phyloP scores from a whole-genome alignment of 2,113 vertebrate species.

The Fulica atra region DNA sequence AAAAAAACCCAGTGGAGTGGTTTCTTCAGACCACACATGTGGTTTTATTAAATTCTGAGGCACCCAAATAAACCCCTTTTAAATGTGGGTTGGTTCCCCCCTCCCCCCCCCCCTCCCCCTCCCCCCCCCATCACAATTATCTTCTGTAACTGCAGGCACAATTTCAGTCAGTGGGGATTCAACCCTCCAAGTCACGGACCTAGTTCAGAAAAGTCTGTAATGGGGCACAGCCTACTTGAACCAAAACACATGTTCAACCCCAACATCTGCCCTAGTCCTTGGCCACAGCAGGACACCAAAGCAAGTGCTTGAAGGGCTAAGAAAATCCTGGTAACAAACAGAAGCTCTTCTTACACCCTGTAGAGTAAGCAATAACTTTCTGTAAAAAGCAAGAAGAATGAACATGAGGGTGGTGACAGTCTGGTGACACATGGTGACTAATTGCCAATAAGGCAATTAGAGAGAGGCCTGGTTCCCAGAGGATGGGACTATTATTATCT shows the following conservation, averaged over 20 bases:
- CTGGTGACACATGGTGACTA: conserved; percentile 35
- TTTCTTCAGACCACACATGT: not conserved
- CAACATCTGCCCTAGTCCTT: not conserved
- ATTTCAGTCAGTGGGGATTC: not conserved
- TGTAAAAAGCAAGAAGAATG: conserved; percentile 46
- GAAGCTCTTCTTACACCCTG: not conserved
- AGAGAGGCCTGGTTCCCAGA: conserved; percentile 45
- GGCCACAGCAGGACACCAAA: not conserved
- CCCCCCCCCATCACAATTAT: not conserved
- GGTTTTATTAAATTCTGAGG: not conserved
- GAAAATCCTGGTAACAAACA: conserved; percentile 10
- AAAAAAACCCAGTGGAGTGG: not conserved
- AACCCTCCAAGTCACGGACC: not conserved
- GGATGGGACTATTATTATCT: conserved; percentile 32
- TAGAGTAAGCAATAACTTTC: conserved; percentile 27
- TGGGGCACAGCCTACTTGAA: not conserved
- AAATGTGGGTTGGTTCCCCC: not conserved
- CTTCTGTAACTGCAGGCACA: not conserved
- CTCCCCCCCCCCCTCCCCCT: too few relatives aligned
- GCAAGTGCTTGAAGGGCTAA: not conserved
- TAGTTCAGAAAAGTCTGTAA: not conserved
- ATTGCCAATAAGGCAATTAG: conserved; percentile 42
- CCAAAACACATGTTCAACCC: not conserved
- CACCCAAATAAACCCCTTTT: not conserved
- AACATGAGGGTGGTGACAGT: not conserved